A percentile compares a stretch with the other conserved stretches of the same genome.
Conservation (phyloP, 2,113 vertebrate genomes). For the Archocentrus centrarchus region DNA sequence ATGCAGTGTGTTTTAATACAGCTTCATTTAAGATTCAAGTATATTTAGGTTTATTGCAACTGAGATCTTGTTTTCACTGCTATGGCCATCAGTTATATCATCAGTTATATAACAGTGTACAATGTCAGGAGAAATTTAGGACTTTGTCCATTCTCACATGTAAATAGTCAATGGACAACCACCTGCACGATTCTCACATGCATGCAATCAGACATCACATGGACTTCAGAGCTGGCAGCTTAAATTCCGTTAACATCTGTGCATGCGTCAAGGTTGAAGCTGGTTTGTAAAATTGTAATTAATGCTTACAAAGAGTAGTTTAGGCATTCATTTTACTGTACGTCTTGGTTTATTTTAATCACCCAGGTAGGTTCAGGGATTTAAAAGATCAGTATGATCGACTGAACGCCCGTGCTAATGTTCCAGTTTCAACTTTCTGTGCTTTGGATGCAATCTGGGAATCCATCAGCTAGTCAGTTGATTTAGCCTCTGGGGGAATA, state of each 20-base stretch:
- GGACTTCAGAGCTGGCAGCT: background rate
- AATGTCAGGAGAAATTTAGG: background rate
- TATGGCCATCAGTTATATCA: background rate
- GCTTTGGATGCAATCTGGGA: background rate
- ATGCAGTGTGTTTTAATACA: background rate
- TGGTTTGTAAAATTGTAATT: background rate
- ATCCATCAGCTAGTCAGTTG: background rate
- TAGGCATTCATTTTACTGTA: background rate
- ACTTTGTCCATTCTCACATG: background rate
- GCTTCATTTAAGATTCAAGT: constrained; percentile 11
- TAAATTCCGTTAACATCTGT: too few relatives aligned
- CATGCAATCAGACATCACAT: constrained; percentile 2
- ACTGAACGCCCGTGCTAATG: background rate
- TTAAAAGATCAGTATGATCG: background rate
- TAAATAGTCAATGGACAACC: background rate
- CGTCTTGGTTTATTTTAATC: background rate
- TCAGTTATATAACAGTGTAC: background rate
- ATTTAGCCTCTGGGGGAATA: background rate
- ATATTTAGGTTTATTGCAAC: constrained; percentile 34
- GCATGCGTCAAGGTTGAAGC: background rate
- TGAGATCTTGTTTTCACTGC: background rate
- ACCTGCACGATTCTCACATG: background rate
- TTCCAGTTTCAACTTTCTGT: background rate
- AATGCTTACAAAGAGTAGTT: background rate
- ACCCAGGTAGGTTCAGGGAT: background rate